phyloP scores from a whole-genome alignment of 2,888 invertebrate species.

The Subacronicta megacephala region DNA sequence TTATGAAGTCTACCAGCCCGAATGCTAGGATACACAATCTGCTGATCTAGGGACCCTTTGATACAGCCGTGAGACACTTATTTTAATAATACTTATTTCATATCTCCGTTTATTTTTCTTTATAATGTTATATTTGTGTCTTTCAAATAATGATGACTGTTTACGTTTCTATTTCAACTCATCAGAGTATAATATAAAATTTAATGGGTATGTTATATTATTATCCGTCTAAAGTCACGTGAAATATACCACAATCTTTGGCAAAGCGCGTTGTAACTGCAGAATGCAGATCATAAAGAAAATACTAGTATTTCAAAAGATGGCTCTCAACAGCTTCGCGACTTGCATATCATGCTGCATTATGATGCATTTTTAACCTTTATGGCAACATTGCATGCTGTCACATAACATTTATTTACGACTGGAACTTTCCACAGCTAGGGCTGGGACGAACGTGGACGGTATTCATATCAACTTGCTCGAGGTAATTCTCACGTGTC shows the following conservation, averaged over 20 bases:
- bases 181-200: too few species aligned
- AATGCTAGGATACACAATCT: too few species aligned
- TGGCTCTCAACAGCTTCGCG: conserved; percentile 27
- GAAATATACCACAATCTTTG: conserved; percentile 34
- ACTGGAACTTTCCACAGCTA: conserved; percentile 23
- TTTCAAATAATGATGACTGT: too few species aligned
- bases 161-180: not conserved
- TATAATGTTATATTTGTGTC: too few species aligned
- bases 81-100: too few species aligned
- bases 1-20: too few species aligned
- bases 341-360: conserved; percentile 27
- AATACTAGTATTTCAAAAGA: conserved; percentile 36
- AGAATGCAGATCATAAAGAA: conserved; percentile 31
- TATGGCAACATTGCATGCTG: conserved; percentile 29
- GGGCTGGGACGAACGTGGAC: conserved; percentile 24
- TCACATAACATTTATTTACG: conserved; percentile 51
- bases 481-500: conserved; percentile 19
- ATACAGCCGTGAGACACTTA: too few species aligned
- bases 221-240: not conserved
- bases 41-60: too few species aligned
- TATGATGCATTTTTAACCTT: conserved; percentile 51
- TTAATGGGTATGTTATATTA: not conserved
- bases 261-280: conserved; percentile 33
- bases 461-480: conserved; percentile 17
- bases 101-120: too few species aligned